Percentiles rank a stretch among this genome's conserved stretches.
Evolutionary conservation across 2,113 vertebrate genomes (phyloP).

Genomic region (Nannobrachium achirus): DNA sequence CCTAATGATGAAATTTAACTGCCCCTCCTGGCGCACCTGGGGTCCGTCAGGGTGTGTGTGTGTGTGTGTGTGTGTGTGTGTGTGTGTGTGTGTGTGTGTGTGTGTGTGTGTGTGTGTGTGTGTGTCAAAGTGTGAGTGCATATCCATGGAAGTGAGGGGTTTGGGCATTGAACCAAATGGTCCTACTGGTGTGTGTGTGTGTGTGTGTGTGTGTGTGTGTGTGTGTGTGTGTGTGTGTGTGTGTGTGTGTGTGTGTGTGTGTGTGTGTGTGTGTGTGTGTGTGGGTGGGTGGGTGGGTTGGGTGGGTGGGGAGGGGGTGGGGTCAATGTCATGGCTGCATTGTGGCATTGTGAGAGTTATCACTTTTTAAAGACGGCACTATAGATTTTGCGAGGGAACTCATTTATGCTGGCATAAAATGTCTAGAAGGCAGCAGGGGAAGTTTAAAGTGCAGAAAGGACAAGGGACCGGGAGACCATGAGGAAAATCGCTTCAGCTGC

Average conservation of each 20-base stretch:
- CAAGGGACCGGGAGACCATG: constrained; percentile 44
- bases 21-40: constrained; percentile 82
- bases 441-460: constrained; percentile 78
- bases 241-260: no score
- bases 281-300: background rate
- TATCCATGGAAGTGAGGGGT: constrained; percentile 58
- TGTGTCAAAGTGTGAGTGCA: constrained; percentile 49
- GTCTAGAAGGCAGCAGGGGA: constrained; percentile 64
- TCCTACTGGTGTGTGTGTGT: constrained; percentile 38
- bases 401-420: constrained; percentile 82
- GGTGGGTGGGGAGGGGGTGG: constrained; percentile 10
- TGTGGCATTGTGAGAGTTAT: constrained; percentile 76
- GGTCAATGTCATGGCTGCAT: constrained; percentile 79
- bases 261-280: no score
- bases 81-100: constrained; percentile 42
- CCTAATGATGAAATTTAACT: constrained; percentile 88
- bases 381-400: constrained; percentile 84
- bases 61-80: constrained; percentile 19
- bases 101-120: constrained; percentile 42
- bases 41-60: constrained; percentile 60
- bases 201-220: no score
- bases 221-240: no score
- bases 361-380: constrained; percentile 83
- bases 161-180: constrained; percentile 77
- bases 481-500: constrained; percentile 61